A percentile compares a stretch with the other conserved stretches of the same genome.
Conservation (phyloP, 37 sponge, comb jelly and placozoan genomes). For the Diacarnus erythraeanus region DNA sequence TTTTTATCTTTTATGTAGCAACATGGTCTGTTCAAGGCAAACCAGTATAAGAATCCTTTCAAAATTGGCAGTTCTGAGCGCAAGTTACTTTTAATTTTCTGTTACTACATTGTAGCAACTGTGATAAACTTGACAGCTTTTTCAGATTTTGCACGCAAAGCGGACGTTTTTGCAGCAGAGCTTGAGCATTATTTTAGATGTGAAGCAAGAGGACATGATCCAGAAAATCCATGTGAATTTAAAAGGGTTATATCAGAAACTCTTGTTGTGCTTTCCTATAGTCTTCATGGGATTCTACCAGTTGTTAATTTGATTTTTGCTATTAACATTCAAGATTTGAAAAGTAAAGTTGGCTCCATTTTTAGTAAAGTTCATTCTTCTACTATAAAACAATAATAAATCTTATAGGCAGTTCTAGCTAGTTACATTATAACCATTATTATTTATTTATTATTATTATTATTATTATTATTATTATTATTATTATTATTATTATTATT, state of each 20-base stretch:
- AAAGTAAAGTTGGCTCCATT: too few species aligned
- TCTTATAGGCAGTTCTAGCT: too few species aligned
- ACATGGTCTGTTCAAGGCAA: slow-evolving; percentile 18
- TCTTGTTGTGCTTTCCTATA: slow-evolving; percentile 2
- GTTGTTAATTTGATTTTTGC: slow-evolving; percentile 32
- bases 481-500: too few species aligned
- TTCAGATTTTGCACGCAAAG: neutral
- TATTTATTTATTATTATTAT: too few species aligned
- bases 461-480: too few species aligned
- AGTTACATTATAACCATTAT: too few species aligned
- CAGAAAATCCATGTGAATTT: slow-evolving; percentile 5
- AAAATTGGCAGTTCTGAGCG: slow-evolving; percentile 17
- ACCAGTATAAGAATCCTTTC: slow-evolving; percentile 3
- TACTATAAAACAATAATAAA: too few species aligned
- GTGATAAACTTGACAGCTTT: slow-evolving; percentile 4
- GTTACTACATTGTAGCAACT: slow-evolving; percentile 11
- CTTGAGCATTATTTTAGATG: neutral
- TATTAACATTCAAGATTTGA: slow-evolving; percentile 26
- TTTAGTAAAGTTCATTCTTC: too few species aligned
- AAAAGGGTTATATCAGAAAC: neutral
- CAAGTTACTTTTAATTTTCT: slow-evolving; percentile 9
- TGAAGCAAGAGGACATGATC: slow-evolving; percentile 3
- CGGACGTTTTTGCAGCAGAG: too few species aligned
- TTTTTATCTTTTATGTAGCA: neutral
- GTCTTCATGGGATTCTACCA: slow-evolving; percentile 11